A percentile compares a stretch with the other conserved stretches of the same genome.
Evolutionary conservation across 30 jellyfish, hydroid and myxozoan genomes (phyloP).

Genomic region (Aurelia coerulea): DNA sequence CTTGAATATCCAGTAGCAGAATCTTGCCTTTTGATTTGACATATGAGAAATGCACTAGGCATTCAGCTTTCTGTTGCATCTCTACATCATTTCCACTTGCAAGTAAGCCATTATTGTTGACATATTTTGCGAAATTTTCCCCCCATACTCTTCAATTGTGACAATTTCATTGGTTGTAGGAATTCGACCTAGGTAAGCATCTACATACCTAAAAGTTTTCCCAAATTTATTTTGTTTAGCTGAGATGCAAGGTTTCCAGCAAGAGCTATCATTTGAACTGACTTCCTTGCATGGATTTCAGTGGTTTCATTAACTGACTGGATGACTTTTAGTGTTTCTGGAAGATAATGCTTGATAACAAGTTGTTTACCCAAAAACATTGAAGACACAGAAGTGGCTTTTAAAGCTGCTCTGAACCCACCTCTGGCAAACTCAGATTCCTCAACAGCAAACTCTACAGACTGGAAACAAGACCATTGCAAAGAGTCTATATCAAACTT

Average conservation of each 20-base stretch:
- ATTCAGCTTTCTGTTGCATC: conserved; percentile 29
- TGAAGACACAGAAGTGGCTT: conserved; percentile 20
- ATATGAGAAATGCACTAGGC: conserved; percentile 30
- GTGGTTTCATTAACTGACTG: conserved; percentile 13
- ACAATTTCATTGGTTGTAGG: conserved; percentile 2
- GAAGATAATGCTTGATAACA: conserved; percentile 23
- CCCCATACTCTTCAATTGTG: conserved; percentile 51
- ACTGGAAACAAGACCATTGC: conserved; percentile 21
- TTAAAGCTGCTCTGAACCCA: conserved; percentile 44
- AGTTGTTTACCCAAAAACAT: background rate
- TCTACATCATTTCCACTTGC: background rate
- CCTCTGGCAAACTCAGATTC: conserved; percentile 41
- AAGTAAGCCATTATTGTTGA: conserved; percentile 24
- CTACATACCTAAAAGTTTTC: background rate
- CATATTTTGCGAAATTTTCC: background rate
- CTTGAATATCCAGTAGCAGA: conserved; percentile 24
- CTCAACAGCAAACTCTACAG: conserved; percentile 3
- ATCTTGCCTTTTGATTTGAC: conserved; percentile 14
- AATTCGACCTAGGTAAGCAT: conserved; percentile 2
- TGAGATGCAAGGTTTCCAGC: conserved; percentile 49
- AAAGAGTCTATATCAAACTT: conserved; percentile 19
- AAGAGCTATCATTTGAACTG: conserved; percentile 52
- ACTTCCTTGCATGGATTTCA: conserved; percentile 37
- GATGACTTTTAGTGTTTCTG: conserved; percentile 20
- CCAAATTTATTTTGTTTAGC: conserved; percentile 1